Evolutionary conservation across 2,797 vertebrate genomes (phyloP), one percentile per base, ranked within the genome.

Genomic region (Chelonia mydas): DNA sequence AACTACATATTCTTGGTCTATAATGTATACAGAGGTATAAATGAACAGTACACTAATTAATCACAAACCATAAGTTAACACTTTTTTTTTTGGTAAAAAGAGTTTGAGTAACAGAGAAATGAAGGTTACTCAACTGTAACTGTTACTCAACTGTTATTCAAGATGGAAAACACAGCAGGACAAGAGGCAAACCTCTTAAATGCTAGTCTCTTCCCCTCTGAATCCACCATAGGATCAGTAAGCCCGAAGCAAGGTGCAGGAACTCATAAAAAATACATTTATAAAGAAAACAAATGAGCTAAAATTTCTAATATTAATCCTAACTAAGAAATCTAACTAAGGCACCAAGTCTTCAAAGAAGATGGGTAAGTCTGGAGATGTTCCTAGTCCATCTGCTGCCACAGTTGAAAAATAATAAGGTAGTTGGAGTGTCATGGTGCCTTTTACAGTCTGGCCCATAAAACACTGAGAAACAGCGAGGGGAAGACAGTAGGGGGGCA

Each of bases 61-160:
- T 72, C n/a, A 83, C 37, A 25, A 84, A 11, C 19, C 19, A 53
- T 88, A 89, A 47, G 90, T 84, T 5, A 33, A 86, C 17, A 74
- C 25, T 51, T 96, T n/a, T n/a, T n/a, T n/a, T n/a, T n/a, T n/a
- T n/a, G n/a, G n/a, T n/a, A n/a, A 2, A 1, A 1, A 72, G 2
- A 50, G 81, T 84, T 50, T 11, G 86, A 86, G 33, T 45, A 90
- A 47, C 28, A 25, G 89, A 28, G 93, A 96, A 93, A 91, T 89
- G 80, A 53, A 78, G 91, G 84, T 65, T 11, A 79, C 1, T 28
- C 1, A 47, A 80, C 59, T 72, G 4, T 49, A 86, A 68, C 41
- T 41, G 84, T 65, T 11, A 79, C 1, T 28, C 1, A 47, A 80
- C 59, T 72, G 41, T 49, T 27, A 15, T 41, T 81, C 74, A 90